Percentiles rank a stretch among this genome's conserved stretches.
phyloP scores from a whole-genome alignment of 2,797 vertebrate species.

The Sardinella longiceps region DNA sequence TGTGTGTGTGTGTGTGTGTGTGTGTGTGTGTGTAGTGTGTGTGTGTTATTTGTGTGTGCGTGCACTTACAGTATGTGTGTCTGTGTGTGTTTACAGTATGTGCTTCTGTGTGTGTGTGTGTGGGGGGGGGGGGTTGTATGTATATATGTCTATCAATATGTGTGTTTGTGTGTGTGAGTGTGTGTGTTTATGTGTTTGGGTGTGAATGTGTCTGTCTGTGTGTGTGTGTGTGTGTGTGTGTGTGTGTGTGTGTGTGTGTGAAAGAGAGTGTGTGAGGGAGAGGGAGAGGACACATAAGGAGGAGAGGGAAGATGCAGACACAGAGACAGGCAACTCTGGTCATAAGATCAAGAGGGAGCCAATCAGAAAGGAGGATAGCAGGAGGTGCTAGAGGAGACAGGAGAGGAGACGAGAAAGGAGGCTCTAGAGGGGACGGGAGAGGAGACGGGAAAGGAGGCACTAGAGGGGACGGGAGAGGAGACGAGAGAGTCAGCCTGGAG shows the following conservation, averaged over 20 bases:
- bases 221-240: constrained; percentile 3
- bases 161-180: background rate
- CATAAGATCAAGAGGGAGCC: background rate
- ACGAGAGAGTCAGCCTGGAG: no score
- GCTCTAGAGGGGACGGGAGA: no score
- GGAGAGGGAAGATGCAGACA: background rate
- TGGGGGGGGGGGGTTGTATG: constrained; percentile 12
- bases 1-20: background rate
- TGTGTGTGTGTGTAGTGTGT: background rate
- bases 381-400: background rate
- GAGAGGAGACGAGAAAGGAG: background rate
- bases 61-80: no score
- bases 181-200: background rate
- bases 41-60: background rate
- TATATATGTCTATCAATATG: no score
- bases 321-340: background rate
- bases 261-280: background rate
- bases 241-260: background rate
- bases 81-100: no score
- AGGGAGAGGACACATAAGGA: background rate
- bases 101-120: background rate
- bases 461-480: no score
- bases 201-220: constrained; percentile 29
- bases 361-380: background rate
- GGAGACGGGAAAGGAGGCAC: no score